Base-by-base conservation (phyloP, 2,888 invertebrate species). In the Eretmocerus hayati region DNA sequence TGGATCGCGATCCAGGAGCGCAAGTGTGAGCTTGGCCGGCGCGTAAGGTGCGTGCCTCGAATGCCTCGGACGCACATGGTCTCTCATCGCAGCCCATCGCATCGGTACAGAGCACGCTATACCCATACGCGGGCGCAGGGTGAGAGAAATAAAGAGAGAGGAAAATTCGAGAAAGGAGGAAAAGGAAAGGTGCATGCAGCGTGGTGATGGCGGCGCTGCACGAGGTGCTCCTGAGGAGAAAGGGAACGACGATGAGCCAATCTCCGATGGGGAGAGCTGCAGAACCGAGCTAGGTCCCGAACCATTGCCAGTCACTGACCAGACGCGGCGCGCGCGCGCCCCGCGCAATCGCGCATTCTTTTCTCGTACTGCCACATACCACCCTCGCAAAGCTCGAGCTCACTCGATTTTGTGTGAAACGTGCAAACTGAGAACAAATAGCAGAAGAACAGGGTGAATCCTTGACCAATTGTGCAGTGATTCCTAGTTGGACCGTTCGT, bases 241-340 rank as follows among this genome's bases (percentile, higher is more conserved):
- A 46, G 52, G 42, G 36, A 36, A 36, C 30, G 13, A 30, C 30
- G 49, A 49, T 42, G 49, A 46, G 45, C 44, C 42, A 47, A 33
- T 36, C n/a, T 31, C 39, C 33, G 56, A 59, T 57, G 59, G 56
- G 56, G 59, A n/a, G n/a, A n/a, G n/a, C n/a, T n/a, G n/a, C n/a
- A n/a, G n/a, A n/a, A 62, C 53, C 58, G 58, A 57, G 55, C 59
- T 33, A 5, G 5, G 5, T 8, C 33, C 16, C 9, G 9, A 33
- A 16, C n/a, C 54, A 46, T 54, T 55, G 62, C 63, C 68, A 69
- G 69, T 69, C 68, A 66, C 64, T 61, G 66, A 68, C 64, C 66
- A 65, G 60, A 57, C 62, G 56, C 57, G 57, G 61, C 41, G 16
- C 23, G 33, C 31, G 16, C 18, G 19, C 19, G 11, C 16, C 37